These are phyloP conservation scores for Gila robusta DNA, from an alignment of 2,797 vertebrate genomes.

Conservation along the genomic window DNA sequence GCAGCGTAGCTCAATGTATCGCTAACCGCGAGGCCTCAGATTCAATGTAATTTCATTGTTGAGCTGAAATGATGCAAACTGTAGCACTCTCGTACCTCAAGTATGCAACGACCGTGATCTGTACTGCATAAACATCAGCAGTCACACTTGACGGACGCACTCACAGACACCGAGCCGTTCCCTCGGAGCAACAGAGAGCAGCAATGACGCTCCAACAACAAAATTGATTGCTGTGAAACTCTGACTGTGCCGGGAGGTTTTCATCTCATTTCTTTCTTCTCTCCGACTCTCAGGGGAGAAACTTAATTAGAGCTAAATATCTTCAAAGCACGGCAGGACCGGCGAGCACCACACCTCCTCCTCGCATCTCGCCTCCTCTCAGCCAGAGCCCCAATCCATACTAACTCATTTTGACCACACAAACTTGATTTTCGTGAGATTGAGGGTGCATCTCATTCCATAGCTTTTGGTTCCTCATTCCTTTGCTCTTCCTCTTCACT, in stretches of 20 bases:
- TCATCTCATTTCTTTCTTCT: conserved; percentile 74
- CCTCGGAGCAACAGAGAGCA: conserved; percentile 43
- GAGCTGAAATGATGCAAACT: conserved; percentile 10
- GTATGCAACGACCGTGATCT: conserved; percentile 8
- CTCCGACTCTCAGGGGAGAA: conserved; percentile 70
- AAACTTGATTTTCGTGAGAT: conserved; percentile 63
- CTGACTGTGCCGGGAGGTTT: conserved; percentile 69
- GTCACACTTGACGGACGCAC: conserved; percentile 26
- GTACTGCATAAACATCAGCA: conserved; percentile 4
- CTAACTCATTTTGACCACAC: conserved; percentile 68
- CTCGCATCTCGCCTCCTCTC: conserved; percentile 54
- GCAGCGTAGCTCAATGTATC: not conserved
- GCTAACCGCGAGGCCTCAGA: not conserved
- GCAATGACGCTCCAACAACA: conserved; percentile 57
- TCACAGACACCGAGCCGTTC: conserved; percentile 21
- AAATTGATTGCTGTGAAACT: conserved; percentile 78
- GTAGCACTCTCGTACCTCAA: not conserved
- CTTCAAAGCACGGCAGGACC: conserved; percentile 75
- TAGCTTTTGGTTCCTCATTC: conserved; percentile 20
- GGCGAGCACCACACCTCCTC: conserved; percentile 68
- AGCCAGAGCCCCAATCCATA: conserved; percentile 71
- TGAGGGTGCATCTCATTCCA: conserved; percentile 31
- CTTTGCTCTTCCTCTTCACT: conserved; percentile 20
- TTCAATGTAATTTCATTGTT: not conserved
- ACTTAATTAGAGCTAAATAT: conserved; percentile 86